Percentiles rank a stretch among this genome's conserved stretches.
Evolutionary conservation across 2,888 invertebrate genomes (phyloP).

Genomic region (Dryococelus australis): DNA sequence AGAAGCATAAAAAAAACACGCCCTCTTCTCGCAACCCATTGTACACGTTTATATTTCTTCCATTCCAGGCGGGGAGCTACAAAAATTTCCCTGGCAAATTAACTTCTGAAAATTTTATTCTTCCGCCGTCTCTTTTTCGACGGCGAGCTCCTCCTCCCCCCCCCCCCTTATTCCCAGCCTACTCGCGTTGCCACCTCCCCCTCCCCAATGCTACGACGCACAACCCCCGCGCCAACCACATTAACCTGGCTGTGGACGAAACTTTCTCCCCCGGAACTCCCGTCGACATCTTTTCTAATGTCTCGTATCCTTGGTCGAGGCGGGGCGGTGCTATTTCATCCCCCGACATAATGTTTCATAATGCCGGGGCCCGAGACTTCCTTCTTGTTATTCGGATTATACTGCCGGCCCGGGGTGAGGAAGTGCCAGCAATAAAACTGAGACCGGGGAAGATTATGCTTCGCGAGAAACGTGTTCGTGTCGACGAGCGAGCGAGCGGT

Average conservation of each 20-base stretch:
- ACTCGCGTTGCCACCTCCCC: background rate
- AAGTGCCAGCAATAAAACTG: background rate
- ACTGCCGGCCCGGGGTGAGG: background rate
- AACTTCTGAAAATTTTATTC: slow-evolving; percentile 43
- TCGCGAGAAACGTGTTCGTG: too few species aligned
- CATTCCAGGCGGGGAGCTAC: slow-evolving; percentile 19
- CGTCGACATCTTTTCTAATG: background rate
- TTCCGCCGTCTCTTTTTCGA: background rate
- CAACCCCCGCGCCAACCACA: background rate
- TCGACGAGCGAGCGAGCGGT: too few species aligned
- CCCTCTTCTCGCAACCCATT: background rate
- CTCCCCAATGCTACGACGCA: background rate
- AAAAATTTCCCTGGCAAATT: slow-evolving; percentile 42
- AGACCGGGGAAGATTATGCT: background rate
- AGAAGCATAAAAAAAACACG: background rate
- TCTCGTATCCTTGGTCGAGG: background rate
- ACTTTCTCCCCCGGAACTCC: background rate
- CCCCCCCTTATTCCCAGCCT: background rate
- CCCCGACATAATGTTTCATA: background rate
- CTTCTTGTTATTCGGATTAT: background rate
- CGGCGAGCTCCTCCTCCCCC: background rate
- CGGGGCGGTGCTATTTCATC: background rate
- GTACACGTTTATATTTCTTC: background rate
- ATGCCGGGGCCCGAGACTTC: background rate
- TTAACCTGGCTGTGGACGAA: background rate